Base-by-base conservation (phyloP, 2,113 vertebrate genomes). In the Myrmophylax atrothorax region DNA sequence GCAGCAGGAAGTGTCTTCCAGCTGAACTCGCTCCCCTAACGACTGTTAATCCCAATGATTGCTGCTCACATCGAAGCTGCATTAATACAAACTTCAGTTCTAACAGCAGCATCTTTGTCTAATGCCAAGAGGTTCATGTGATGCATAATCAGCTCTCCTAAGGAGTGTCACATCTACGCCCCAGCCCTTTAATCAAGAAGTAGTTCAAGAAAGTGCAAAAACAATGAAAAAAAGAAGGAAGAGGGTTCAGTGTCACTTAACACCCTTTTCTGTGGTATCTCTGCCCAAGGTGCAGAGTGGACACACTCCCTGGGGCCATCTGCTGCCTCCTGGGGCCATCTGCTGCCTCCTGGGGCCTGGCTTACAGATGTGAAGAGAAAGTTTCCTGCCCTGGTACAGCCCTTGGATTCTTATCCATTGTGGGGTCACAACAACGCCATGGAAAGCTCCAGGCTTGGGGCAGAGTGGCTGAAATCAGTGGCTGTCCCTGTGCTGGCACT, bases 71-170 rank as follows among this genome's bases (percentile, higher is more conserved):
- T 85, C 68, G 84, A 89, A 82, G 52, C 77, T 56, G 89, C 91
- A 67, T 92, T 92, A 95, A 91, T 81, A 96, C 77, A 95, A 94
- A 96, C 90, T 96, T 89, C 70, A n/a, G 68, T 89, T 94, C 75
- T 78, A 96, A 69, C n/a, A 69, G 89, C 76, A 76, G 89, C 84
- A 93, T 84, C 87, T 94, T 92, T 93, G 69, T 72, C 89, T 89
- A 49, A 97, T 56, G 81, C 91, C 91, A 97, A 95, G 94, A 96
- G 89, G 73, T 96, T 97, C 94, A 53, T 73, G 84, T 72, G 91
- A 78, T 85, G 74, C 73, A 78, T 86, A 93, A 95, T 89, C 91
- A 95, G 69, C 84, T 95, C 81, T 72, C 87, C 77, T 94, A 76
- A 91, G 67, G 92, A 96, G 73, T 84, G 66, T 89, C 87, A 96